phyloP scores from a whole-genome alignment of 2,797 vertebrate species.

The Otolemur crassicaudatus region DNA sequence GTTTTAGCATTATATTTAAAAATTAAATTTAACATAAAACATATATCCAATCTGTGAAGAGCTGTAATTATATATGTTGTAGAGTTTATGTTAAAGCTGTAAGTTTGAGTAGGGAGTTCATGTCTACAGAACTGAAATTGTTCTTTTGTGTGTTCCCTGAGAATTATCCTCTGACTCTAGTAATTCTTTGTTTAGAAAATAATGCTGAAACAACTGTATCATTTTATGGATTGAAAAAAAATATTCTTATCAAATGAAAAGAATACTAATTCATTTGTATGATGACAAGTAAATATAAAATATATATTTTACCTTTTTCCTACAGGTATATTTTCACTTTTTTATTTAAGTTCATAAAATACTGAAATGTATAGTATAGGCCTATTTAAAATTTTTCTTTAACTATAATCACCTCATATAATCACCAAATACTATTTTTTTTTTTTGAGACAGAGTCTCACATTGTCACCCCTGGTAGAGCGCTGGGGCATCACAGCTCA shows the following conservation, averaged over 20 bases:
- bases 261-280: neutral
- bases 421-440: neutral
- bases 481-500: no score
- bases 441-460: no score
- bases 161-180: neutral
- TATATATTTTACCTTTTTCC: neutral
- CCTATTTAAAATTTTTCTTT: neutral
- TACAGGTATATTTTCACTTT: neutral
- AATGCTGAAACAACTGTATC: neutral
- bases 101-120: neutral
- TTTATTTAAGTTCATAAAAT: neutral
- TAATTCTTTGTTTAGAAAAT: neutral
- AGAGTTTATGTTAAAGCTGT: neutral
- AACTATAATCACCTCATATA: neutral
- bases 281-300: neutral
- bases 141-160: neutral
- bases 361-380: neutral
- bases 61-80: neutral
- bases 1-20: neutral
- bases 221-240: neutral
- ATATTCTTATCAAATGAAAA: neutral
- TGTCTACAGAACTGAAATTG: neutral
- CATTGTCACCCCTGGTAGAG: no score
- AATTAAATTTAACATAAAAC: neutral
- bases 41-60: neutral